Percentiles rank a stretch among this genome's conserved stretches.
These are phyloP conservation scores for Leptinotarsa haldemani DNA, from an alignment of 2,888 invertebrate species.

Conservation along the genomic window DNA sequence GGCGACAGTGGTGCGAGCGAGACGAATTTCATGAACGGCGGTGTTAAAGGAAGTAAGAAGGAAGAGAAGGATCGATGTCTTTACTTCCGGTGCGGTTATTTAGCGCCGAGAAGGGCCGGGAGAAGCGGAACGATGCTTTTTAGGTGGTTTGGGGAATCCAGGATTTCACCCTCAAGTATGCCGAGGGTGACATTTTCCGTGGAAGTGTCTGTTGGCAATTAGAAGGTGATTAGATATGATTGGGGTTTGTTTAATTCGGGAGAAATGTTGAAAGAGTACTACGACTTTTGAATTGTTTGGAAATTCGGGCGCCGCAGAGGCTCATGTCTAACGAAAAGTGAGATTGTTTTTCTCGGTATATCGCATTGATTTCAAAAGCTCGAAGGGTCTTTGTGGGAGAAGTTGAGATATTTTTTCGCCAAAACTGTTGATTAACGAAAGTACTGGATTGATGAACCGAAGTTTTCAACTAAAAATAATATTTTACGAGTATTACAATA, in stretches of 20 bases:
- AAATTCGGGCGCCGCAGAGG: background rate
- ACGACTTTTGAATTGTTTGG: background rate
- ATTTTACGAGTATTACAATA: no score
- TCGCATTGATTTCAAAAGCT: no score
- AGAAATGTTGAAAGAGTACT: constrained; percentile 9
- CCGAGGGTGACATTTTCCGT: constrained; percentile 30
- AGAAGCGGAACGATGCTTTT: constrained; percentile 31
- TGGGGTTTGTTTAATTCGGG: constrained; percentile 21
- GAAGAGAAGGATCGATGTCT: constrained; percentile 56
- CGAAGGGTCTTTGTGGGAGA: no score
- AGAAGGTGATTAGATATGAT: constrained; percentile 34
- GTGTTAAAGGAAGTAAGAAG: constrained; percentile 35
- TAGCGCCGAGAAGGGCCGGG: constrained; percentile 30
- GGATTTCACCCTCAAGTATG: constrained; percentile 40
- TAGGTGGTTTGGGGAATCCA: constrained; percentile 34
- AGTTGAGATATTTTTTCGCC: no score
- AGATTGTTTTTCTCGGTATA: background rate
- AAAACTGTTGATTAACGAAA: no score
- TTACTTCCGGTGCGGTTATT: constrained; percentile 55
- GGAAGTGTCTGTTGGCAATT: constrained; percentile 36
- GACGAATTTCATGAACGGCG: constrained; percentile 14
- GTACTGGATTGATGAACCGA: no score
- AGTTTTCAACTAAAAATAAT: no score
- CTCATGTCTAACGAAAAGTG: constrained; percentile 1
- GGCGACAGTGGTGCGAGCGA: constrained; percentile 23